phyloP scores from a whole-genome alignment of 2,113 vertebrate genomes.

The Pionites leucogaster region DNA sequence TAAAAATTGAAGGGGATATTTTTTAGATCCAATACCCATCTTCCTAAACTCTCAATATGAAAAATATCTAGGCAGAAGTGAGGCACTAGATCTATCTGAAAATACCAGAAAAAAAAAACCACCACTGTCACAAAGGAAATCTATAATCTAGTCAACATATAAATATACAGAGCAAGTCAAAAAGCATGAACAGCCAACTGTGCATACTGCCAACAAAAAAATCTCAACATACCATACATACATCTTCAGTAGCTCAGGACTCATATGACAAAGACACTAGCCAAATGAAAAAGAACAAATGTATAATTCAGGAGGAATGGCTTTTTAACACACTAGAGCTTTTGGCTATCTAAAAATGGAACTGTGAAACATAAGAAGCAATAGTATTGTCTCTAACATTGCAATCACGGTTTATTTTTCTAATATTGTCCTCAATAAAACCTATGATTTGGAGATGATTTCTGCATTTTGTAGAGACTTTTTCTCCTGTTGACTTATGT shows the following conservation, averaged over 20 bases:
- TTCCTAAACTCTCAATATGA: neutral
- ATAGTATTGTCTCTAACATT: constrained; percentile 47
- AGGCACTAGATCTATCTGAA: neutral
- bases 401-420: constrained; percentile 16
- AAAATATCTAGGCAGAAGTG: neutral
- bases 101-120: neutral
- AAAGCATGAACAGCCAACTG: neutral
- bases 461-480: neutral
- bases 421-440: neutral
- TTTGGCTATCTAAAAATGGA: constrained; percentile 71
- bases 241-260: constrained; percentile 48
- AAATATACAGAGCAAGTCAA: constrained; percentile 29
- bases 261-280: constrained; percentile 64
- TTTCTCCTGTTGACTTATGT: constrained; percentile 38
- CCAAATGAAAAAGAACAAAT: constrained; percentile 69
- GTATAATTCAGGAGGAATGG: constrained; percentile 73
- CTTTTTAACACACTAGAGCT: constrained; percentile 66
- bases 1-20: neutral
- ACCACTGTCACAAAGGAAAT: neutral
- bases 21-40: neutral
- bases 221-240: constrained; percentile 14
- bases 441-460: neutral
- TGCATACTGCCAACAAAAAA: constrained; percentile 15
- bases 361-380: constrained; percentile 35
- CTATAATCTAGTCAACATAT: neutral